Base-by-base conservation (phyloP, 2,888 invertebrate species). In the Leptothorax acervorum region DNA sequence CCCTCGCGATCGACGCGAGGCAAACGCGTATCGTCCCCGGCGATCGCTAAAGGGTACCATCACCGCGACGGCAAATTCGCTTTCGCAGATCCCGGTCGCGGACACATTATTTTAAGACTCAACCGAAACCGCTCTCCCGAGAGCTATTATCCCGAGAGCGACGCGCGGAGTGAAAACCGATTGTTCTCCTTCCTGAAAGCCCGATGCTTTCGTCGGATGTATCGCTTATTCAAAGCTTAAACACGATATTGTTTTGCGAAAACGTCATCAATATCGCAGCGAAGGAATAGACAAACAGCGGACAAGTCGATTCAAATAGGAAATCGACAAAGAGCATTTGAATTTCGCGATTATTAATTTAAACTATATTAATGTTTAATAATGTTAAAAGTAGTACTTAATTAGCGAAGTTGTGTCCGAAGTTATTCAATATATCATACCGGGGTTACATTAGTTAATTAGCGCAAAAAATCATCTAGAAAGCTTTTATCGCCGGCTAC, bases 1-100 rank as follows among this genome's bases (percentile, higher is more conserved):
- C 92, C 89, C 91, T 91, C 85, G 85, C 87, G 78, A n/a, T n/a
- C n/a, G n/a, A 86, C 73, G 42, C 86, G 82, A 87, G 85, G 86
- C 84, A 86, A 88, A 88, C 82, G 87, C 82, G 84, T 78, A 87
- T 89, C 87, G 78, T 83, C 55, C 11, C 79, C 23, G 57, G 45
- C 70, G 79, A 79, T 79, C 79, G 57, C 57, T 70, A 70, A 78
- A 78, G 70, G 70, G 76, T 76, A 76, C 78, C 68, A 68, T 78
- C 78, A 35, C 57, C 57, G 57, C n/a, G 11, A 9, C 31, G 79
- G 71, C 48, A 48, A 79, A 79, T 79, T 79, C 79, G 79, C 79
- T 79, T 79, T 79, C 79, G 79, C 79, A 45, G 57, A 79, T 71
- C 35, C 57, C 70, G 23, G 15, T 75, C 55, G 68, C 31, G 39